A percentile compares a stretch with the other conserved stretches of the same genome.
Evolutionary conservation across 2,888 invertebrate genomes (phyloP).

Genomic region (Scotopteryx bipunctaria): DNA sequence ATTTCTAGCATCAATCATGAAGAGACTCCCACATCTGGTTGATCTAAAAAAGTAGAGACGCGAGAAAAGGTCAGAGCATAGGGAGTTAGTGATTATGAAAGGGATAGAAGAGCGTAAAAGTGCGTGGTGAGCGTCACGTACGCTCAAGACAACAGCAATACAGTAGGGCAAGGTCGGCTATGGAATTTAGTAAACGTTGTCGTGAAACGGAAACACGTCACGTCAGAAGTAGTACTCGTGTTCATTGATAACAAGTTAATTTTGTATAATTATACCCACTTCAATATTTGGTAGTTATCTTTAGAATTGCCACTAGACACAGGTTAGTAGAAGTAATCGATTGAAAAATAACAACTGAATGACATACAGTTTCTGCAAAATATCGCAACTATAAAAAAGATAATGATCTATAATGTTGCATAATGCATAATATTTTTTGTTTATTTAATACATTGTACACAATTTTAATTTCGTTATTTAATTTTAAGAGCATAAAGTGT

Average conservation of each 20-base stretch:
- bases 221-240: slow-evolving; percentile 8
- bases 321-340: too few relatives aligned
- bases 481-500: too few relatives aligned
- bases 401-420: too few relatives aligned
- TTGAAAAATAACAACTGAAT: too few relatives aligned
- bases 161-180: slow-evolving; percentile 63
- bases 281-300: too few relatives aligned
- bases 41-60: slow-evolving; percentile 50
- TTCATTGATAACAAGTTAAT: background rate
- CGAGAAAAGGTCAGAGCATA: slow-evolving; percentile 28
- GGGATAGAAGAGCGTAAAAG: slow-evolving; percentile 48
- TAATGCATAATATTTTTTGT: too few relatives aligned
- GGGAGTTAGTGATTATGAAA: slow-evolving; percentile 40
- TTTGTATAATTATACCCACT: too few relatives aligned
- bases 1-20: slow-evolving; percentile 42
- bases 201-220: slow-evolving; percentile 33
- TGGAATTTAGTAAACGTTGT: slow-evolving; percentile 41
- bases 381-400: too few relatives aligned
- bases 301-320: too few relatives aligned
- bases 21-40: slow-evolving; percentile 49
- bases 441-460: too few relatives aligned
- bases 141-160: slow-evolving; percentile 46
- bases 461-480: too few relatives aligned
- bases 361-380: too few relatives aligned
- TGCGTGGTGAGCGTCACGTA: slow-evolving; percentile 67